Base-by-base conservation (phyloP, 2,888 invertebrate species). In the Steinernema carpocapsae region DNA sequence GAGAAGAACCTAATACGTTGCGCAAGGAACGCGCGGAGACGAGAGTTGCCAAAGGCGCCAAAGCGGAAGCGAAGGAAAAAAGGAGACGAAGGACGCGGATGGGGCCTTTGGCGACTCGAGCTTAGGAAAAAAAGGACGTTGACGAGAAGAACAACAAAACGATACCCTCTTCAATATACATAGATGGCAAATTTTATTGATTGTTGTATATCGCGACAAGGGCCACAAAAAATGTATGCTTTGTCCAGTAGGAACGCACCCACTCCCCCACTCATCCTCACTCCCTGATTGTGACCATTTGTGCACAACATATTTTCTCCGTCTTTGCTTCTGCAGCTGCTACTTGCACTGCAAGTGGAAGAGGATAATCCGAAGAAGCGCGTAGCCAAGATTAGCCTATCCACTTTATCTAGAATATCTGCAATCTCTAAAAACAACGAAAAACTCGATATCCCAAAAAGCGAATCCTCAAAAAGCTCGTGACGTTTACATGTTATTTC, bases 11-110 rank as follows among this genome's bases (percentile, higher is more conserved):
- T 52, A 52, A 52, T 24, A 52, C 52, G 19, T 52, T 52, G 52
- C 52, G 52, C 37, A 37, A 37, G 37, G 37, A 37, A 37, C 37
- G 37, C 37, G 37, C 10, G 37, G 37, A 3, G 37, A 37, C 37
- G 10, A 37, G 37, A 22, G 52, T 52, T 52, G 52, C 52, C 52
- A 3, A 52, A 52, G 52, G 52, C 52, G 52, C 52, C 52, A 52
- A 52, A 52, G 52, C 19, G 52, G 48, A 48, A 52, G 24, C 22
- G 12, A 2, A 22, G 22, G 37, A 10, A 37, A 6, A 37, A 37
- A 37, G 10, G 10, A 10, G 37, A 37, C 10, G 37, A 37, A 37
- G 37, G 37, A 37, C n/a, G n/a, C n/a, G n/a, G n/a, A n/a, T n/a
- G n/a, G n/a, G n/a, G n/a, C n/a, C n/a, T n/a, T n/a, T n/a, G n/a